Conservation (phyloP, 2,797 vertebrate species). For the Hippocampus kuda region DNA sequence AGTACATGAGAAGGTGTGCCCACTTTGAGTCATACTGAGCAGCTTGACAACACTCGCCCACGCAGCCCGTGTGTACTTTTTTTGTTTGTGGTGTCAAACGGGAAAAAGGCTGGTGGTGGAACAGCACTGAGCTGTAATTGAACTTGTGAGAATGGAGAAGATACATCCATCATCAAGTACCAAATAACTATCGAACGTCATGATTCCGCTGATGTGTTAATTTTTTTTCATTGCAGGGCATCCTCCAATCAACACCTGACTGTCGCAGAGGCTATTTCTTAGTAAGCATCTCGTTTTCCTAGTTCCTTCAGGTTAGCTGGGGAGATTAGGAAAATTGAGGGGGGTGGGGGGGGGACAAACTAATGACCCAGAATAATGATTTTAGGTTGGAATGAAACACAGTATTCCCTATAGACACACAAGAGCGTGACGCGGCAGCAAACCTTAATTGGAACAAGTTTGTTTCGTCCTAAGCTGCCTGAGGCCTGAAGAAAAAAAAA, state of each 20-base stretch:
- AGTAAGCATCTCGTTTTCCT: background rate
- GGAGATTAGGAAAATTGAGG: constrained; percentile 10
- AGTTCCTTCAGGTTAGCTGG: background rate
- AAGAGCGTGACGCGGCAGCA: background rate
- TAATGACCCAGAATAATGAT: constrained; percentile 13
- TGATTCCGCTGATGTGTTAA: background rate
- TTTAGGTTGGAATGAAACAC: constrained; percentile 19
- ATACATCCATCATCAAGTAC: background rate
- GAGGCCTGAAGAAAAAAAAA: constrained; percentile 7
- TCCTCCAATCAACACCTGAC: background rate
- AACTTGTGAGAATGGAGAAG: background rate
- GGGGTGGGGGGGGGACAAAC: constrained; percentile 10
- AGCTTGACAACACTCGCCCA: background rate
- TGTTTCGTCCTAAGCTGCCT: constrained; percentile 15
- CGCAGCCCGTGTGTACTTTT: background rate
- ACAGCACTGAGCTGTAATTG: background rate
- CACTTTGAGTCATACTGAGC: constrained; percentile 22
- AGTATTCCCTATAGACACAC: constrained; percentile 10
- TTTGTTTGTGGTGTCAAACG: background rate
- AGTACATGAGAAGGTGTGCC: constrained; percentile 27
- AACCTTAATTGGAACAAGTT: constrained; percentile 14
- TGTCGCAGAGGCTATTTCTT: background rate
- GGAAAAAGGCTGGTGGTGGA: background rate
- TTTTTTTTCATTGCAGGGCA: background rate
- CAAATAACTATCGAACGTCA: background rate